These are phyloP conservation scores for Atractosteus spatula DNA, from an alignment of 2,113 vertebrate genomes.

Conservation along the genomic window DNA sequence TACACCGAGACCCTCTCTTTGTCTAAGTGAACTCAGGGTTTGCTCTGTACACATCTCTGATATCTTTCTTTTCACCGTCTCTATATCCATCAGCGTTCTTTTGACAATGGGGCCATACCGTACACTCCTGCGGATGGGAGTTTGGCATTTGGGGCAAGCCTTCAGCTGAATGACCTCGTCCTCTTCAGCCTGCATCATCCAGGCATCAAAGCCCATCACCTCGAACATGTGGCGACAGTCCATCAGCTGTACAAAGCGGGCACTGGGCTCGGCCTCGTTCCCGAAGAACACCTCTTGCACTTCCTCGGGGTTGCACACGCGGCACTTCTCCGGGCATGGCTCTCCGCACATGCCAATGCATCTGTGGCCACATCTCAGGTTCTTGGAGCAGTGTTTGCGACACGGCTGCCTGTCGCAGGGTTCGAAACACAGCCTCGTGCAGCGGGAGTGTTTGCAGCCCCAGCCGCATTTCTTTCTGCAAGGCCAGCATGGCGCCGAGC, in stretches of 20 bases:
- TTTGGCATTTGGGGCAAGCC: constrained; percentile 38
- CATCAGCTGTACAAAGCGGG: constrained; percentile 35
- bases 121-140: constrained; percentile 28
- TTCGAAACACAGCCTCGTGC: constrained; percentile 32
- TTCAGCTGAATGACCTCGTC: constrained; percentile 18
- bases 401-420: constrained; percentile 36
- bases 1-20: background rate
- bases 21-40: background rate
- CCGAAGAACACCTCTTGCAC: constrained; percentile 39
- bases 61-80: constrained; percentile 29
- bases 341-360: constrained; percentile 46
- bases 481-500: constrained; percentile 30
- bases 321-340: constrained; percentile 42
- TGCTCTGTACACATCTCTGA: background rate
- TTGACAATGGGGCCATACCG: constrained; percentile 35
- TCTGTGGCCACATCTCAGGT: constrained; percentile 27
- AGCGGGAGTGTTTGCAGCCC: constrained; percentile 30
- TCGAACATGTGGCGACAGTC: constrained; percentile 43
- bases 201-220: constrained; percentile 32
- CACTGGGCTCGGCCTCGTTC: constrained; percentile 23
- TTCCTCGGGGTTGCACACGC: constrained; percentile 34
- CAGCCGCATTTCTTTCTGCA: constrained; percentile 36
- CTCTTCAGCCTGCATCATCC: constrained; percentile 19
- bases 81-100: constrained; percentile 20
- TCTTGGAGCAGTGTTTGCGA: constrained; percentile 22